Base-by-base conservation (phyloP, 1,140 invertebrate genomes). In the Heliothis subflexa region DNA sequence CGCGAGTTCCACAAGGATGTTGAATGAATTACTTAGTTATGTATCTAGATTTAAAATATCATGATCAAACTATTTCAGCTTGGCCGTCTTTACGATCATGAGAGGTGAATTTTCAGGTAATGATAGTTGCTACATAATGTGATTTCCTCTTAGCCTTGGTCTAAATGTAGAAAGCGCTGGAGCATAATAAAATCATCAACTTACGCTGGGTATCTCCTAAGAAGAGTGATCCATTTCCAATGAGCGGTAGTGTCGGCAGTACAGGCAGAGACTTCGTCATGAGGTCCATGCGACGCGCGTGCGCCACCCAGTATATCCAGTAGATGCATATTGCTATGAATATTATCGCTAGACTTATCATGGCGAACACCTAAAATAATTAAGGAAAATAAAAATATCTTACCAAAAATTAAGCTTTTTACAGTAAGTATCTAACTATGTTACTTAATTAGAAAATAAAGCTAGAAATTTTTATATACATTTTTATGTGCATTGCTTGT, bases 151-250 rank as follows among this genome's bases (percentile, higher is more conserved):
- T 40, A 33, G 7, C 50, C 3, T 33, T 33, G 33, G 33, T 33
- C 33, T 33, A 33, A 52, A 52, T n/a, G 1, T 14, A 52, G 2
- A n/a, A 33, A 7, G 21, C 21, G 21, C 49, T 50, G 9, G 12
- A 50, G 50, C 13, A 13, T 10, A 18, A 21, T 0, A 59, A 54
- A 64, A n/a, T n/a, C n/a, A n/a, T 33, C 7, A 77, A 90, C 91
- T 85, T 87, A 96, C 95, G 94, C 82, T 93, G 85, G 3, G 94
- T 91, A 73, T 91, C 90, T 40, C 95, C 95, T 3, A 95, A 83
- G 77, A 96, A 95, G 25, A 94, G 84, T 76, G 95, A 90, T 28
- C 94, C 95, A 78, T 96, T 96, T 28, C 96, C 96, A 16, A 97
- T 85, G 3, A 97, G 62, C 0, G 96, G 96, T 0, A 96, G 74